Evolutionary conservation across 2,888 invertebrate genomes (phyloP), one percentile per base, ranked within the genome.

Genomic region (Sepioteuthis lessoniana): DNA sequence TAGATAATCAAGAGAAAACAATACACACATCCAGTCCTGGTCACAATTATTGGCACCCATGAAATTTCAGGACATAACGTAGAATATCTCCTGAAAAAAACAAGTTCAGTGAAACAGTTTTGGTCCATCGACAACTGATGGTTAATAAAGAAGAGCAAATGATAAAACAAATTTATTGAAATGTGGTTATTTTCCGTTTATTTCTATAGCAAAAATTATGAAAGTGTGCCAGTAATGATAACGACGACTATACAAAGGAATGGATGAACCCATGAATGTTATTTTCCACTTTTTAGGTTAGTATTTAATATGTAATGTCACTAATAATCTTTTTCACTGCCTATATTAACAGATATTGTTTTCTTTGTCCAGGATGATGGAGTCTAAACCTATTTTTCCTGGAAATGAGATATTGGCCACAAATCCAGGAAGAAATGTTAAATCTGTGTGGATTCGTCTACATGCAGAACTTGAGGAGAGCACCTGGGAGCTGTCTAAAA

Each of bases 401-500:
- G 93, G 93, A 31, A 93, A 60, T 93, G 93, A 50, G 35, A 93
- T 93, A 35, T 38, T 93, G 50, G 93, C 93, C 38, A 60, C 93
- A 50, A 60, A 93, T 55, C 60, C 93, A 93, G 55, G 60, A 35
- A 47, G 60, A 60, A 60, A 60, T 93, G n/a, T 60, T 55, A 93
- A 93, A 46, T 93, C 93, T 60, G 60, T 93, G 1, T 93, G 93
- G 93, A 93, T 60, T 55, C 50, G 60, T 4, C 93, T 93, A 28
- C 60, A 93, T 38, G 50, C 50, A 50, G 93, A 60, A 60, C 60
- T 93, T 50, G 93, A 93, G 38, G 93, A 93, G 38, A 93, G 93
- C 35, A 50, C 50, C 50, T 93, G 93, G 93, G 50, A 60, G 35
- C 35, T 93, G 93, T 50, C 93, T 35, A 50, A 93, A 93, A 93